phyloP scores from a whole-genome alignment of 37 sponge, comb jelly and placozoan genomes.

The Ianthella basta region DNA sequence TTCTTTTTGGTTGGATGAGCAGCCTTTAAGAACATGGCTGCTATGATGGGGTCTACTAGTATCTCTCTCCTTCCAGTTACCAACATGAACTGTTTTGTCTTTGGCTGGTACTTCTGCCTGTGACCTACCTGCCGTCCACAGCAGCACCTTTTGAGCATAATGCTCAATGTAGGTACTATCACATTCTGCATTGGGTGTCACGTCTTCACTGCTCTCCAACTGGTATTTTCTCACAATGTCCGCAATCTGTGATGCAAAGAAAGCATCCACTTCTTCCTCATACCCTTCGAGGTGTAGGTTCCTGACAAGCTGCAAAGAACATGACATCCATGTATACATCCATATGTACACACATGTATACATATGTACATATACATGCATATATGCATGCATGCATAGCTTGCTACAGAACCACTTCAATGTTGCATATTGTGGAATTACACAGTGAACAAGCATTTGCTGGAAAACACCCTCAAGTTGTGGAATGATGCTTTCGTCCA shows the following conservation, averaged over 20 bases:
- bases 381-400: conserved; percentile 1
- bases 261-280: conserved; percentile 9
- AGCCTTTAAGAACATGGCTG: conserved; percentile 1
- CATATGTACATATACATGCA: not conserved
- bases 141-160: conserved; percentile 16
- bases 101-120: not conserved
- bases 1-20: conserved; percentile 9
- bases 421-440: conserved; percentile 15
- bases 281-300: not conserved
- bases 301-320: not conserved
- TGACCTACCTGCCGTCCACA: not conserved
- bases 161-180: not conserved
- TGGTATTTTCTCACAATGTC: not conserved
- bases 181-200: too few species aligned
- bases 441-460: too few species aligned
- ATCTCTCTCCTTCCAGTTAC: conserved; percentile 1
- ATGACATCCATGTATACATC: not conserved
- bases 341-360: not conserved
- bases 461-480: not conserved
- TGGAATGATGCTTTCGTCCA: conserved; percentile 23
- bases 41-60: not conserved
- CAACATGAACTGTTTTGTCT: conserved; percentile 29
- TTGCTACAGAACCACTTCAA: conserved; percentile 31
- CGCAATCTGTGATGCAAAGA: conserved; percentile 9
- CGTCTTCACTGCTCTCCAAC: not conserved